These are phyloP conservation scores for Heterocephalus glaber DNA, from an alignment of 2,113 vertebrate genomes.

Conservation along the genomic window DNA sequence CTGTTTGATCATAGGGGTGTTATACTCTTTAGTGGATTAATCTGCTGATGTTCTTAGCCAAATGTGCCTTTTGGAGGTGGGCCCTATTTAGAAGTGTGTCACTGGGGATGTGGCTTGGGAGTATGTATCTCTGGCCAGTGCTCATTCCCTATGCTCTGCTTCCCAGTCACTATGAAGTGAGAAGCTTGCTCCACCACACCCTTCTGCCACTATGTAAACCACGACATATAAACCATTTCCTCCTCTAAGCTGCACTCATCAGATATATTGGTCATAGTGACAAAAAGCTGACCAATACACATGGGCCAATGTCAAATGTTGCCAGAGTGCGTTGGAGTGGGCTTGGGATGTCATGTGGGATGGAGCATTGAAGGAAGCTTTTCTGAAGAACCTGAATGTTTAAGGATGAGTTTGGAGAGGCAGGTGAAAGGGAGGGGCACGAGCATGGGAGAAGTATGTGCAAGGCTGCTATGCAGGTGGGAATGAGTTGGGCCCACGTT, in stretches of 20 bases:
- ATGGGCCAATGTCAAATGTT: background rate
- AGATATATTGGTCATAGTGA: background rate
- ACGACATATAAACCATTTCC: background rate
- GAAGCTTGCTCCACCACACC: background rate
- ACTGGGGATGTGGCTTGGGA: background rate
- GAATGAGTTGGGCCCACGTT: background rate
- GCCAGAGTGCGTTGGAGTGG: background rate
- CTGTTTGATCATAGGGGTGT: background rate
- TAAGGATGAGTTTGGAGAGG: slow-evolving; percentile 28
- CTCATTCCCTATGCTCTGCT: background rate
- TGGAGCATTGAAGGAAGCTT: background rate
- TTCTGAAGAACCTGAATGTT: background rate
- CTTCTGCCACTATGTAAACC: background rate
- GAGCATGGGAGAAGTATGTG: background rate
- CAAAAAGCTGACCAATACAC: background rate
- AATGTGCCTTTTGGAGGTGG: background rate
- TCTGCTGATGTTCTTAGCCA: background rate
- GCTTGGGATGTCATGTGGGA: background rate
- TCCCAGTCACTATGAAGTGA: background rate
- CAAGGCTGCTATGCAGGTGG: background rate
- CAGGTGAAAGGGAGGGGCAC: background rate
- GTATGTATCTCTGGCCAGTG: background rate
- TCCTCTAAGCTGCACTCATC: background rate
- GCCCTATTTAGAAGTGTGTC: background rate
- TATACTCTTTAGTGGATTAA: background rate